These are phyloP conservation scores for Podarcis lilfordi DNA, from an alignment of 2,797 vertebrate genomes.

Conservation along the genomic window DNA sequence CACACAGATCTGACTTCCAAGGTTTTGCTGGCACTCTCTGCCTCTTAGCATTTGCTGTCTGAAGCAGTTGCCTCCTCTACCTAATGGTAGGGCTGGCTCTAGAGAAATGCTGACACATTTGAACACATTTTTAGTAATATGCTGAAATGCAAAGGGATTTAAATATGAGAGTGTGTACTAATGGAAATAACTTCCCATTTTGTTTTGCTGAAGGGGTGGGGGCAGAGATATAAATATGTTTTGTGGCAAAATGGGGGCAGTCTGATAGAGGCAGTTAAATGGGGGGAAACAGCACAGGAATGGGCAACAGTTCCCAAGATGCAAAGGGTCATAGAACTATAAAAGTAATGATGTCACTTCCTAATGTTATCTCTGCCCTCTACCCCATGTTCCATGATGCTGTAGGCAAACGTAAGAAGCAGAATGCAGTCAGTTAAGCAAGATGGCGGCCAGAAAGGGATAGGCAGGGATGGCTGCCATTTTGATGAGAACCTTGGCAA, in stretches of 20 bases:
- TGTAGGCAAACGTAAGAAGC: not conserved
- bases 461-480: not conserved
- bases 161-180: not conserved
- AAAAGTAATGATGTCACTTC: fast-evolving
- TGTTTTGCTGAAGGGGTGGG: not conserved
- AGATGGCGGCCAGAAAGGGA: not conserved
- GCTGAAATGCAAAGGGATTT: slow-evolving; percentile 17
- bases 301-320: not conserved
- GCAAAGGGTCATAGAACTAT: not conserved
- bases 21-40: too few species aligned
- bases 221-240: not conserved
- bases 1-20: too few species aligned
- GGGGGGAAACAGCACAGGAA: not conserved
- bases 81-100: too few species aligned
- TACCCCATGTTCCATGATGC: not conserved
- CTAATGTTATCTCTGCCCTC: not conserved
- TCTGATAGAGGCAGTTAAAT: not conserved
- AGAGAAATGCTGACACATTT: not conserved
- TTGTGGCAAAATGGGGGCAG: not conserved
- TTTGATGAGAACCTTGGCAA: not conserved
- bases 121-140: not conserved
- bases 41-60: too few species aligned
- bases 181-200: not conserved
- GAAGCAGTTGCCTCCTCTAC: too few species aligned
- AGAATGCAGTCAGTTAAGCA: not conserved